phyloP scores from a whole-genome alignment of 2,797 vertebrate genomes.

The Mormyrops attenuatus region DNA sequence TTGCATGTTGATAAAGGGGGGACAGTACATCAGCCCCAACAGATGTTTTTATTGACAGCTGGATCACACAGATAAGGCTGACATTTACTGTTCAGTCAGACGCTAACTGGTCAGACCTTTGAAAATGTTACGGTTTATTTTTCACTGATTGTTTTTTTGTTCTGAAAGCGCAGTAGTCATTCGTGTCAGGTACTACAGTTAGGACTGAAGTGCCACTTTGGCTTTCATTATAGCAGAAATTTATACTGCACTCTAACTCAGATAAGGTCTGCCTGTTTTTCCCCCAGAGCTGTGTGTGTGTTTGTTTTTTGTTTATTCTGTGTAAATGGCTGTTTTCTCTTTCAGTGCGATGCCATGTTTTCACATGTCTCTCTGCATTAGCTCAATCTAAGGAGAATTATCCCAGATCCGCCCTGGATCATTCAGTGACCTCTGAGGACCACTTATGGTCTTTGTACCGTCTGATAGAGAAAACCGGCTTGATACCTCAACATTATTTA shows the following conservation, averaged over 20 bases:
- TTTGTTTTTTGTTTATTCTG: neutral
- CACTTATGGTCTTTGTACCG: conserved; percentile 15
- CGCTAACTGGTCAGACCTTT: conserved; percentile 58
- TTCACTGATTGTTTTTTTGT: conserved; percentile 44
- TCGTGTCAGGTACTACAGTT: conserved; percentile 9
- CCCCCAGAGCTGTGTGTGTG: neutral
- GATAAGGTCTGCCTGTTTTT: conserved; percentile 4
- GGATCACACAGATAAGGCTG: conserved; percentile 43
- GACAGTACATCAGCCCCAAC: conserved; percentile 24
- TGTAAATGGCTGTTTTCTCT: neutral
- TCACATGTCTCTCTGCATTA: conserved; percentile 10
- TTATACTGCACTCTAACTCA: conserved; percentile 10
- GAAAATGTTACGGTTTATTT: conserved; percentile 46
- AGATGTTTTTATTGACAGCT: conserved; percentile 39
- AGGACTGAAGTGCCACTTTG: conserved; percentile 21
- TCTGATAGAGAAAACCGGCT: neutral
- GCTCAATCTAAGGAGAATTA: conserved; percentile 12
- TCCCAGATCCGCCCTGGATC: neutral
- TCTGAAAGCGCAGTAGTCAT: conserved; percentile 24
- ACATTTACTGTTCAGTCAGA: conserved; percentile 48
- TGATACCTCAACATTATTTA: conserved; percentile 10
- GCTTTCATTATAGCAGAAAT: conserved; percentile 15
- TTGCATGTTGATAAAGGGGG: neutral
- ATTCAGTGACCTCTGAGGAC: conserved; percentile 17
- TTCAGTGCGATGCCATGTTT: neutral